Evolutionary conservation across 2,797 vertebrate species (phyloP).

Genomic region (Ceyx erithaca): DNA sequence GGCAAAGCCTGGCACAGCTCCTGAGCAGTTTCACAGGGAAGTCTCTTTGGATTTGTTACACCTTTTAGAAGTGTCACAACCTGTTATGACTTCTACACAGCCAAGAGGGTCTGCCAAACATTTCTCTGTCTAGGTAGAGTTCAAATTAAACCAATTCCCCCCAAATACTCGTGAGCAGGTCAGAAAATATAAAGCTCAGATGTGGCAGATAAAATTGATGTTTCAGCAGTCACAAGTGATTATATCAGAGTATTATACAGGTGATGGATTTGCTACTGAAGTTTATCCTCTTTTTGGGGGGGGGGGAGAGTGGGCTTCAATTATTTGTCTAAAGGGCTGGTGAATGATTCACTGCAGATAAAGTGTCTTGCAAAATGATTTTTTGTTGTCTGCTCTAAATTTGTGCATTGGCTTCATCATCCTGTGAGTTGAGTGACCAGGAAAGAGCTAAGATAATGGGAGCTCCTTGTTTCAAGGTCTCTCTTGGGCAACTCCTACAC

Average conservation of each 20-base stretch:
- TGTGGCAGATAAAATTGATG: conserved; percentile 56
- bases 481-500: neutral
- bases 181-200: conserved; percentile 57
- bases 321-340: neutral
- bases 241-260: neutral
- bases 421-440: neutral
- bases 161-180: conserved; percentile 49
- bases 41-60: conserved; percentile 63
- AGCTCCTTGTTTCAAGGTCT: neutral
- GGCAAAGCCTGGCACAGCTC: conserved; percentile 9
- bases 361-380: neutral
- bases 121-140: conserved; percentile 8
- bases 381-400: neutral
- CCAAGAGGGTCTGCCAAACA: neutral
- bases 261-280: conserved; percentile 20
- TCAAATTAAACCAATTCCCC: conserved; percentile 46
- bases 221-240: conserved; percentile 9
- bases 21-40: neutral
- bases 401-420: neutral
- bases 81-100: conserved; percentile 38
- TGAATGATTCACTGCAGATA: neutral
- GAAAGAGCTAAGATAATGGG: neutral
- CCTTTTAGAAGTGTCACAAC: conserved; percentile 58
- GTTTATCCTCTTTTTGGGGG: neutral
- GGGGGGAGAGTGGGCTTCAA: neutral